Percentiles rank a stretch among this genome's conserved stretches.
These are phyloP conservation scores for Fragum sueziense DNA, from an alignment of 2,888 invertebrate genomes.

Conservation along the genomic window DNA sequence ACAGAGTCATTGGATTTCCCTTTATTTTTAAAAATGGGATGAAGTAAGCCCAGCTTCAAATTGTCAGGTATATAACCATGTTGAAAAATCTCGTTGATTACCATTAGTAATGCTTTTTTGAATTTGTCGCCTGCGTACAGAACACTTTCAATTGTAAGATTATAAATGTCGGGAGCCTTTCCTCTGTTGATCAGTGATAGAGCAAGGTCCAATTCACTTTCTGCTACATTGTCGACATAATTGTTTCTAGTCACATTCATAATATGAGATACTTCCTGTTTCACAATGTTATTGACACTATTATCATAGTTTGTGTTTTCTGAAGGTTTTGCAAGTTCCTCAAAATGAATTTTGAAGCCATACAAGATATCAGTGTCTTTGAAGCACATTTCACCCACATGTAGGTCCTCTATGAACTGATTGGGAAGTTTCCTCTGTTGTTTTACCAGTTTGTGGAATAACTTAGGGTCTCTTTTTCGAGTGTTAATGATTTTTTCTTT, in stretches of 20 bases:
- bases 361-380: background rate
- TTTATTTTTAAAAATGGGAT: background rate
- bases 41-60: background rate
- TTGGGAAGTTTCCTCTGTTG: background rate
- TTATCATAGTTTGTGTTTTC: background rate
- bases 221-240: background rate
- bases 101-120: background rate
- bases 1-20: background rate
- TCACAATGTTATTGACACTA: background rate
- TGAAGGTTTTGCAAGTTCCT: background rate
- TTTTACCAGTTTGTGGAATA: background rate
- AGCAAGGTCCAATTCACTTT: background rate
- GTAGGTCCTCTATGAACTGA: background rate
- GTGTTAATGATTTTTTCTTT: background rate
- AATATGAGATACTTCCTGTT: background rate
- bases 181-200: background rate
- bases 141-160: background rate
- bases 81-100: background rate
- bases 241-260: background rate
- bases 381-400: background rate
- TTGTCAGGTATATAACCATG: background rate
- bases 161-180: background rate
- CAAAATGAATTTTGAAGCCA: conserved; percentile 1
- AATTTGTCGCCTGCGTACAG: background rate
- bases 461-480: background rate